Conservation (phyloP, 1,140 invertebrate genomes). For the Macrostomum lignano region DNA sequence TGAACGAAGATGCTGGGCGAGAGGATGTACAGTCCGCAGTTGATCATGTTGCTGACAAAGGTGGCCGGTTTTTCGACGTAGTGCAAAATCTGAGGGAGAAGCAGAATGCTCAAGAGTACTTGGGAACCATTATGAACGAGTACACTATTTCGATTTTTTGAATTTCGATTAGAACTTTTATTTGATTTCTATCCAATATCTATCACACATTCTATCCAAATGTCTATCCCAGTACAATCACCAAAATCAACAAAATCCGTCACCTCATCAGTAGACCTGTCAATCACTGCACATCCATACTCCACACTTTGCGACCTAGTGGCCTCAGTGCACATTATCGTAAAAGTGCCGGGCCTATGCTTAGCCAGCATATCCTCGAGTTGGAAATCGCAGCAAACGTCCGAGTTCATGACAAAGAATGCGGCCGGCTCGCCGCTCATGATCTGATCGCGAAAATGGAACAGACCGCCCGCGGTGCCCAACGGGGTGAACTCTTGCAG, state of each 20-base stretch:
- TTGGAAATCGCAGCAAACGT: conserved; percentile 87
- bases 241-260: no score
- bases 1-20: conserved; percentile 54
- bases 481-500: conserved; percentile 72
- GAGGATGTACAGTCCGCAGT: conserved; percentile 71
- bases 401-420: conserved; percentile 85
- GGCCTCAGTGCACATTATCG: conserved; percentile 35
- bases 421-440: conserved; percentile 52
- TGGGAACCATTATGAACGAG: no score
- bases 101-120: no score
- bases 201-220: no score
- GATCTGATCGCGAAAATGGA: conserved; percentile 86
- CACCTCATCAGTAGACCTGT: conserved; percentile 44
- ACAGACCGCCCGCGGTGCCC: conserved; percentile 81
- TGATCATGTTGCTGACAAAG: conserved; percentile 77
- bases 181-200: no score
- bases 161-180: no score
- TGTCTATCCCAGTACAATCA: no score
- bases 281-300: conserved; percentile 70
- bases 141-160: no score
- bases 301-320: conserved; percentile 65
- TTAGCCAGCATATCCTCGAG: conserved; percentile 54
- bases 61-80: conserved; percentile 94
- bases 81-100: conserved; percentile 42
- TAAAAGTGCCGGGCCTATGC: conserved; percentile 34